A percentile compares a stretch with the other conserved stretches of the same genome.
Conservation (phyloP, 2,888 invertebrate genomes). For the Mimas tiliae region DNA sequence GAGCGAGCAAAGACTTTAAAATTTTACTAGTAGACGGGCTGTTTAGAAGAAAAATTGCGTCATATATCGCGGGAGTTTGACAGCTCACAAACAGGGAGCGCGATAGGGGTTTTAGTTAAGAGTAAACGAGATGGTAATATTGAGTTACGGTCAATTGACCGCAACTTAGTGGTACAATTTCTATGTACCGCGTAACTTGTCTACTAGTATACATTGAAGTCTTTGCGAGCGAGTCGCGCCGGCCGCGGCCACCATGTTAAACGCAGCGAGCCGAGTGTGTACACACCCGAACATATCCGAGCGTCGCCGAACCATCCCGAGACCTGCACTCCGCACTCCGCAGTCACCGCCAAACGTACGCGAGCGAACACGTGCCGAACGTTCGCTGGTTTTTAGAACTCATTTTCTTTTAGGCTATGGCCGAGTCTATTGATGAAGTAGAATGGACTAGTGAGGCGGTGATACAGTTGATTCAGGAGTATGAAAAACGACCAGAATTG, state of each 20-base stretch:
- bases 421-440: constrained; percentile 50
- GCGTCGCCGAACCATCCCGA: constrained; percentile 25
- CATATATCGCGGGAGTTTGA: no score
- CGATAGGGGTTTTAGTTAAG: no score
- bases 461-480: constrained; percentile 61
- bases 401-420: constrained; percentile 27
- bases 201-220: no score
- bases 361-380: constrained; percentile 49
- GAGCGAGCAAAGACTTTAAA: no score
- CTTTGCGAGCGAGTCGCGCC: no score
- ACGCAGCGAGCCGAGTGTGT: constrained; percentile 37
- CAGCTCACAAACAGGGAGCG: no score
- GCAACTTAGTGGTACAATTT: no score
- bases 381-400: constrained; percentile 43
- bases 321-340: constrained; percentile 31
- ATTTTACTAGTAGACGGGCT: no score
- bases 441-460: constrained; percentile 67
- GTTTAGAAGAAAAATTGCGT: no score
- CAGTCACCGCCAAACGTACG: constrained; percentile 38
- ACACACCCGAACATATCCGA: constrained; percentile 50
- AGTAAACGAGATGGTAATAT: no score
- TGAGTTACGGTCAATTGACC: no score
- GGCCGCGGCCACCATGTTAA: background rate
- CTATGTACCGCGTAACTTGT: no score
- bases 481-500: constrained; percentile 56